Conservation (phyloP, 2,888 invertebrate species). For the Callyntrura sp. region DNA sequence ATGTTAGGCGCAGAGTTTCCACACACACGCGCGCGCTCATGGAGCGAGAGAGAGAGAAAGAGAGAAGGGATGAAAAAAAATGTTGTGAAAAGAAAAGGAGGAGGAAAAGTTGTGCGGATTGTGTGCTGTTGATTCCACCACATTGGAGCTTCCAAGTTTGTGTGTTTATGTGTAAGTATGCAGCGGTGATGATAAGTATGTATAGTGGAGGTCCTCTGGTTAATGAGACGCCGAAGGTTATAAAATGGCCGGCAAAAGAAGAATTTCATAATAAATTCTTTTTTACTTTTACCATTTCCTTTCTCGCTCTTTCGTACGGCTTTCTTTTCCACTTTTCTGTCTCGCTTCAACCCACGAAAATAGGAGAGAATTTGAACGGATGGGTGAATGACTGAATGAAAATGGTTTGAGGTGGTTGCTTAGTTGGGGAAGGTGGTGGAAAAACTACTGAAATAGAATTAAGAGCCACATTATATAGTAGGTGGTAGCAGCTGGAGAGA, state of each 20-base stretch:
- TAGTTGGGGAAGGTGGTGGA: neutral
- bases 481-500: constrained; percentile 26
- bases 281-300: constrained; percentile 38
- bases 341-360: neutral
- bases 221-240: constrained; percentile 76
- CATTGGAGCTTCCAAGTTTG: neutral
- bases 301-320: neutral
- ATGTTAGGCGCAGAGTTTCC: neutral
- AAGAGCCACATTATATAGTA: too few species aligned
- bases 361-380: neutral
- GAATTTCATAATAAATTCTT: constrained; percentile 67
- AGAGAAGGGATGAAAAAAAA: constrained; percentile 19
- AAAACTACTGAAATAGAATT: neutral
- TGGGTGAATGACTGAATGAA: constrained; percentile 42
- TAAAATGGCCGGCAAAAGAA: constrained; percentile 52
- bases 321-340: neutral
- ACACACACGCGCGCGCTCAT: neutral
- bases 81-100: constrained; percentile 16
- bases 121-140: neutral
- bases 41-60: neutral
- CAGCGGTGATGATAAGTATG: constrained; percentile 11
- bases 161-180: neutral
- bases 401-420: constrained; percentile 43
- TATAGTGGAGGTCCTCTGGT: neutral
- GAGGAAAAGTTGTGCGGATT: constrained; percentile 43